Evolutionary conservation across 2,113 vertebrate species (phyloP), one percentile per base, ranked within the genome.

Genomic region (Psophia crepitans): DNA sequence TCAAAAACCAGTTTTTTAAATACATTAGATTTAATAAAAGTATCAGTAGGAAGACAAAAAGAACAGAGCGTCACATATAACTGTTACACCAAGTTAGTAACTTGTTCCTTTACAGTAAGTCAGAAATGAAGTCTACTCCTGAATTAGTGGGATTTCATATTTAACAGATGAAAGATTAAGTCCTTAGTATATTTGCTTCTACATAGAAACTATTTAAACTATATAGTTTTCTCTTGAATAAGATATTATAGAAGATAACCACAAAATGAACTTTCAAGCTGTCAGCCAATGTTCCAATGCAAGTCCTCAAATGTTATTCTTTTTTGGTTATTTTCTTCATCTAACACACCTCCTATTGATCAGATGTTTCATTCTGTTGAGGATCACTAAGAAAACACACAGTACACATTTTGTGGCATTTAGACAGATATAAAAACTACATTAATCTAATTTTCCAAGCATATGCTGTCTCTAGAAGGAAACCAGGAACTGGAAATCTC

Each of bases 401-500:
- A 63, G 58, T 23, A 66, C 74, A 33, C 57, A 54, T 74, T 96
- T 91, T 65, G 63, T 77, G 79, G 90, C 66, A 85, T 91, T 93
- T 63, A 83, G 81, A 63, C 81, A 93, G 86, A 91, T 64, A 88
- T 11, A 68, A 93, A 92, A 76, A 95, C 91, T 76, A 92, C 61
- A 92, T 60, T 93, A 95, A 96, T 90, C 90, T 94, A 81, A 95
- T 93, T 97, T 96, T 94, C 95, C 89, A 94, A 89, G 70, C 77
- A 91, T 89, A 92, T 92, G 57, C 69, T 91, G 30, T 43, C 66
- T 91, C 54, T 63, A 83, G 66, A 26, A 80, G 76, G 75, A 96
- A 89, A 89, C 16, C 44, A 90, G 54, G 80, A 97, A 95, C 77
- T 85, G 84, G 80, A 94, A 95, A 92, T 43, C 86, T 92, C 74